These are phyloP conservation scores for Tonatia bakeri DNA, from an alignment of 2,113 vertebrate species.

Conservation along the genomic window DNA sequence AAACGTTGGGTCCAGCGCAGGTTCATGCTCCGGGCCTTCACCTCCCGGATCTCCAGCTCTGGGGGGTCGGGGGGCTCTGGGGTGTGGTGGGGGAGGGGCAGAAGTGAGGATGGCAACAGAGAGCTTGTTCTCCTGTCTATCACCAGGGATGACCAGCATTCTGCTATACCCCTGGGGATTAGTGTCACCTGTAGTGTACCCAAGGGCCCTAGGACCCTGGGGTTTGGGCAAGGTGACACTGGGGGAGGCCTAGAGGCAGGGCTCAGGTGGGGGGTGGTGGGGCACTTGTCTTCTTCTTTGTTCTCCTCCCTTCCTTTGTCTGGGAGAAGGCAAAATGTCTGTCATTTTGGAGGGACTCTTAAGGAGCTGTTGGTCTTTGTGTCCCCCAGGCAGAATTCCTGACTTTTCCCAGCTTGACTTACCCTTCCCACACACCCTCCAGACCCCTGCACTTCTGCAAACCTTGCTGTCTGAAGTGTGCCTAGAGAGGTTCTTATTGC, in stretches of 20 bases:
- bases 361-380: background rate
- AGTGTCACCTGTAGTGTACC: background rate
- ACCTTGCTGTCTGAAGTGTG: background rate
- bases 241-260: background rate
- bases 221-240: background rate
- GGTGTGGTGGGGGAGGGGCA: rapidly evolving
- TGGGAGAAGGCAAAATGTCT: background rate
- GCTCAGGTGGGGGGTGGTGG: too few relatives aligned
- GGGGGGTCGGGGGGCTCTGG: slow-evolving; percentile 97
- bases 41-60: slow-evolving; percentile 95
- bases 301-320: background rate
- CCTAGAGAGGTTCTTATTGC: background rate
- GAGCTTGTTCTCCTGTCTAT: background rate
- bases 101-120: background rate
- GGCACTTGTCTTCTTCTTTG: too few relatives aligned
- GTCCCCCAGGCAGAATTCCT: background rate
- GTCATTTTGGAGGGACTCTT: background rate
- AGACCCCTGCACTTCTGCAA: background rate
- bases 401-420: background rate
- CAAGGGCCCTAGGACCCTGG: background rate
- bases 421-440: background rate
- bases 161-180: background rate
- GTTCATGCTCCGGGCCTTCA: slow-evolving; percentile 98
- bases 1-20: slow-evolving; percentile 97
- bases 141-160: background rate